Percentiles rank a stretch among this genome's conserved stretches.
phyloP scores from a whole-genome alignment of 2,113 vertebrate species.

The Collichthys lucidus region DNA sequence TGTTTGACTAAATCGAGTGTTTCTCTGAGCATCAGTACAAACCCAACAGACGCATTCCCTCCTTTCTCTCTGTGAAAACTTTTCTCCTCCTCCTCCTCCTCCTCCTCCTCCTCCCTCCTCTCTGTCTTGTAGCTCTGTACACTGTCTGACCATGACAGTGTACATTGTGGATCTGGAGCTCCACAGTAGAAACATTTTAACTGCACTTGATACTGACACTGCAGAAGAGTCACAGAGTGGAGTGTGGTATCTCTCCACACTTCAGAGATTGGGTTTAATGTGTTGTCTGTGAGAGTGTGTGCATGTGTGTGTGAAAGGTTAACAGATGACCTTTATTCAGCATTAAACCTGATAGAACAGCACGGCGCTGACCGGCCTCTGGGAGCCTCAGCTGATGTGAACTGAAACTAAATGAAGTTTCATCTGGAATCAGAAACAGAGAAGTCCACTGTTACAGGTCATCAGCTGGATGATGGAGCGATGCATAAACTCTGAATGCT shows the following conservation, averaged over 20 bases:
- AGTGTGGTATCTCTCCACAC: background rate
- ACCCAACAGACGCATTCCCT: no score
- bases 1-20: no score
- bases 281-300: background rate
- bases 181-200: no score
- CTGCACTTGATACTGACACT: no score
- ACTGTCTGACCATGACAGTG: no score
- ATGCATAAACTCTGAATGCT: background rate
- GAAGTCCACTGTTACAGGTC: background rate
- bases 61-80: no score
- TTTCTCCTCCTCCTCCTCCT: no score
- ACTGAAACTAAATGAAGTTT: background rate
- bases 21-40: no score
- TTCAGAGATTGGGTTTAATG: background rate
- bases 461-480: background rate
- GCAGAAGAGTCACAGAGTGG: background rate
- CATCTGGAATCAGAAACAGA: background rate
- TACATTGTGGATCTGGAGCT: no score
- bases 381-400: slow-evolving; percentile 8
- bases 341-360: background rate
- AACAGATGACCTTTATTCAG: background rate
- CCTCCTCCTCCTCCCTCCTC: no score
- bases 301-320: background rate
- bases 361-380: background rate
- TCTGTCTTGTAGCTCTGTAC: no score